These are phyloP conservation scores for Chelonoidis abingdonii DNA, from an alignment of 2,113 vertebrate genomes.

Conservation along the genomic window DNA sequence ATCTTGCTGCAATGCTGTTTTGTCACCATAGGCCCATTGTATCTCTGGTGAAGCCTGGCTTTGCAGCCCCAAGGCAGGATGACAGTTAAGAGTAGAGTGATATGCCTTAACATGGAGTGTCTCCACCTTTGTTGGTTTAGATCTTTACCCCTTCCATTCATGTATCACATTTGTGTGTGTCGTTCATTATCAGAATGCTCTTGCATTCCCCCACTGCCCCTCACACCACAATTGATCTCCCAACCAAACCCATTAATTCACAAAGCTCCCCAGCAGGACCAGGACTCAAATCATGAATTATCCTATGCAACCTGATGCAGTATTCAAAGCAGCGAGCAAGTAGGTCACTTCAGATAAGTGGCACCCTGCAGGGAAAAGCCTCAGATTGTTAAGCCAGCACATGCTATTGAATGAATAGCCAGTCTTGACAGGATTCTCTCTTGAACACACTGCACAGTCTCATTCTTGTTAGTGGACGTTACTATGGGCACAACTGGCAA, in stretches of 20 bases:
- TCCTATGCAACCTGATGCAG: neutral
- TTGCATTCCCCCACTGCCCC: neutral
- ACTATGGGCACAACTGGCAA: neutral
- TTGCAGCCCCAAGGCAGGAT: neutral
- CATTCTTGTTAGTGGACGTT: neutral
- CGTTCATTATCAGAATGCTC: neutral
- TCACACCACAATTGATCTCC: neutral
- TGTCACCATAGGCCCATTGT: neutral
- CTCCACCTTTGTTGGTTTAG: constrained; percentile 42
- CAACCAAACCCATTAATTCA: neutral
- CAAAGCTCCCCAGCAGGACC: neutral
- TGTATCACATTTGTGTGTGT: neutral
- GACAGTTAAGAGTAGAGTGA: neutral
- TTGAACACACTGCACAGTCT: neutral
- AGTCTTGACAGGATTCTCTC: neutral
- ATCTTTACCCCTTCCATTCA: constrained; percentile 23
- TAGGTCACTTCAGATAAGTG: neutral
- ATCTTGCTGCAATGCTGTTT: neutral
- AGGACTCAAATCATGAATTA: neutral
- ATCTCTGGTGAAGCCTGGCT: neutral
- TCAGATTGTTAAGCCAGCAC: neutral
- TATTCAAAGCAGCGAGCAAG: neutral
- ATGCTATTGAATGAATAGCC: neutral
- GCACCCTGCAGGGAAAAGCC: neutral
- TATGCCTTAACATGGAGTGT: constrained; percentile 39